Base-by-base conservation (phyloP, 2,113 vertebrate species). In the Melanerpes aurifrons region DNA sequence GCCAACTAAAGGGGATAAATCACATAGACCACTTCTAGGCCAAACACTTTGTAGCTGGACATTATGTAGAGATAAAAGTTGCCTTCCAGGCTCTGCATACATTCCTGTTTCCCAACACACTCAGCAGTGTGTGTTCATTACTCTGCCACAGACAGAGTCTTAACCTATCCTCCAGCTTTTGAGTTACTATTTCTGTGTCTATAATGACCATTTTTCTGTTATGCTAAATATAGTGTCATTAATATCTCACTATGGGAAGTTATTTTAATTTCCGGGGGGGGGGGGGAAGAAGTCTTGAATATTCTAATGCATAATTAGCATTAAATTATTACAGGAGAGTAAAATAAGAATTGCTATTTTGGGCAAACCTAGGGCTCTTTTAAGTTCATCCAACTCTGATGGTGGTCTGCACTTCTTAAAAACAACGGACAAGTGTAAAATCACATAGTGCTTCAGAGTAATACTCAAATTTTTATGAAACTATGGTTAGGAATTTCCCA, bases 301-400 rank as follows among this genome's bases (percentile, higher is more conserved):
- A 91, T 87, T 92, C 87, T 85, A 84, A 91, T 67, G 7, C 29
- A 80, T 93, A 87, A 95, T 89, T 91, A 94, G 50, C 75, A 87
- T 92, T 29, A 77, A 89, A 86, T 89, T 92, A 92, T 89, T 89
- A 15, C 63, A 85, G 72, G 50, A 69, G 22, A 35, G 40, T 82
- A 91, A 95, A 89, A 95, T 87, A 92, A 94, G 82, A 91, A 82
- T 35, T 82, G 29, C 87, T 95, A 89, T 92, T 95, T 73, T 87
- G n/a, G 57, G 87, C 40, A 95, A 95, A 82, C 10, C 10, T 89
- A 87, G 47, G 78, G 64, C 68, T 94, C 82, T 95, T 95, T 74
- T 77, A 74, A 63, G 56, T 89, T 95, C 64, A 76, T 67, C 57
- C 64, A 70, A 31, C 26, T 76, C 74, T 63, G n/a, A 82, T 6